A percentile compares a stretch with the other conserved stretches of the same genome.
Evolutionary conservation across 2,113 vertebrate genomes (phyloP).

Genomic region (Mustela nigripes): DNA sequence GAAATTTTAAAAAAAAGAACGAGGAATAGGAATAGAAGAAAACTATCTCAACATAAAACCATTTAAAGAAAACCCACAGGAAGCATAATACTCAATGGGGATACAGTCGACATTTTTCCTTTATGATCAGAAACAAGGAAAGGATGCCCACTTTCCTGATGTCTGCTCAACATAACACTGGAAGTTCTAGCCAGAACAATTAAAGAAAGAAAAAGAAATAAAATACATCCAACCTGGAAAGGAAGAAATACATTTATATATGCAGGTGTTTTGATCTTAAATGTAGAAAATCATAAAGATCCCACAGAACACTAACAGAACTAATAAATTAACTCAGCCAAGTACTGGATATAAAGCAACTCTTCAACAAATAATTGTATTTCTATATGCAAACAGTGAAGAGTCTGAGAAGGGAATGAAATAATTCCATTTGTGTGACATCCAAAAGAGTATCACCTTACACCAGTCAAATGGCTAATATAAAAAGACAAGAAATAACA

Average conservation of each 20-base stretch:
- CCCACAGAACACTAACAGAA: background rate
- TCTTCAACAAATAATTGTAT: background rate
- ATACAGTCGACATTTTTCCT: background rate
- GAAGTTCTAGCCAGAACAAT: background rate
- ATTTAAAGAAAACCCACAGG: background rate
- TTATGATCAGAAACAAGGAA: background rate
- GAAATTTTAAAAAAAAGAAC: no score
- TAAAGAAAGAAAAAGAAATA: background rate
- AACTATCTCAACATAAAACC: background rate
- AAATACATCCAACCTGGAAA: background rate
- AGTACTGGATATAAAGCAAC: background rate
- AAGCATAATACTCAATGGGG: background rate
- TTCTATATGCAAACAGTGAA: background rate
- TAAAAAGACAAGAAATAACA: background rate
- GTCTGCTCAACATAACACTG: background rate
- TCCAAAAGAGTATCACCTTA: background rate
- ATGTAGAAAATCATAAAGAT: background rate
- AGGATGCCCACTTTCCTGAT: background rate
- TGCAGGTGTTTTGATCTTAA: background rate
- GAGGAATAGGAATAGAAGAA: background rate
- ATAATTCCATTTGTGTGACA: background rate
- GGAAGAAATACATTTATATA: background rate
- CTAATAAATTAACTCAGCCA: background rate
- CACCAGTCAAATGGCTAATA: background rate
- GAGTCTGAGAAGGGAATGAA: background rate